Evolutionary conservation across 2,113 vertebrate genomes (phyloP), one percentile per base, ranked within the genome.

Genomic region (Leptobrachium ailaonicum): DNA sequence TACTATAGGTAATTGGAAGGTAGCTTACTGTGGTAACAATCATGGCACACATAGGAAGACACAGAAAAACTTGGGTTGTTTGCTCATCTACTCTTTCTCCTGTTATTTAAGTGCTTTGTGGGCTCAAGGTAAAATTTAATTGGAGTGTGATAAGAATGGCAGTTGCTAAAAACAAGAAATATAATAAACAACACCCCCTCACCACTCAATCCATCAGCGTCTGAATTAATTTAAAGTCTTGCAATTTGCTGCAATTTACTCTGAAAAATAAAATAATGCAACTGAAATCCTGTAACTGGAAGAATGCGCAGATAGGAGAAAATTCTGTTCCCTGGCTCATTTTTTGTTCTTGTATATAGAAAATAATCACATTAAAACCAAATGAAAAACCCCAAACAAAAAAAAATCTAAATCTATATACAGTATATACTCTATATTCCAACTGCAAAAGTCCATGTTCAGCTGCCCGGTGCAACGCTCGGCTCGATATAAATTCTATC

Each of bases 191-290:
- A 50, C 47, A 50, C 47, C 47, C 47, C 47, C 47, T 50, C 47
- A 50, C 47, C 14, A 68, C 40, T 11, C 32, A 13, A 64, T 47
- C 67, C 75, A 76, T 67, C 45, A 68, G 53, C 20, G 43, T 66
- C 41, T 76, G 75, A 76, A 50, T 50, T 50, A 4, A 50, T 50
- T 50, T 50, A 50, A 8, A 50, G 4, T 50, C 47, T 50, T 5
- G 47, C 4, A 50, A 50, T 5, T 8, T 50, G 47, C 47, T 50
- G 8, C 63, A 67, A 67, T 67, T 76, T 76, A n/a, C 41, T 14
- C 54, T 40, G 75, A 47, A 76, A 67, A 76, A 68, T 63, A 76
- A 76, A 76, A 76, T 68, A 76, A 76, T 76, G 42, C 56, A n/a
- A 70, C 68, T 66, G 60, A 58, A 77, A n/a, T 32, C 41, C 53